phyloP scores from a whole-genome alignment of 2,888 invertebrate species.

The Melitaea athalia region DNA sequence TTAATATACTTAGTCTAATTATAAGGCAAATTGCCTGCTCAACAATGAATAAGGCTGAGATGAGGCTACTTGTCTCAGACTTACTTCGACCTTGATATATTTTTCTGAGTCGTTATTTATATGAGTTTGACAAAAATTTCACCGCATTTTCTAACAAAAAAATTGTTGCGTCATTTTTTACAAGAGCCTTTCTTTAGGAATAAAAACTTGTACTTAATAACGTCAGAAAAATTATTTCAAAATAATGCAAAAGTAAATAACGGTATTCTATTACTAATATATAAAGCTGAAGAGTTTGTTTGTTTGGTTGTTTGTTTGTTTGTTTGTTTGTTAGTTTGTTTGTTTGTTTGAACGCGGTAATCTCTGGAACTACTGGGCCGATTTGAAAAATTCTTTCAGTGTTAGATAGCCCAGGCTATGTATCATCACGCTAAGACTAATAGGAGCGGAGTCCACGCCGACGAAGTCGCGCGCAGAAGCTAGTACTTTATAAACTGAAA shows the following conservation, averaged over 20 bases:
- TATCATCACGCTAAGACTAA: too few relatives aligned
- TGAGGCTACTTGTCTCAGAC: constrained; percentile 37
- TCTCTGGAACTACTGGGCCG: too few relatives aligned
- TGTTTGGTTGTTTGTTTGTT: too few relatives aligned
- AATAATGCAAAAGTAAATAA: not conserved
- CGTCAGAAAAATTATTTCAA: not conserved
- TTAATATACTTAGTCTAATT: constrained; percentile 24
- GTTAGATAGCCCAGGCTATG: too few relatives aligned
- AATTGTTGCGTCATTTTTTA: constrained; percentile 22
- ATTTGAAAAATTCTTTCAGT: too few relatives aligned
- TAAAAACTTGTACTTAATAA: not conserved
- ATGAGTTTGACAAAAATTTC: constrained; percentile 31
- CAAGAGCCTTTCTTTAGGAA: not conserved
- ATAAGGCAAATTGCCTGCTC: constrained; percentile 28
- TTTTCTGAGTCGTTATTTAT: constrained; percentile 40
- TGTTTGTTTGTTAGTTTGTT: too few relatives aligned
- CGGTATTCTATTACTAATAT: too few relatives aligned
- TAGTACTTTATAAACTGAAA: not conserved
- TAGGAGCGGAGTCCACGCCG: too few relatives aligned
- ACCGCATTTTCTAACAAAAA: constrained; percentile 18
- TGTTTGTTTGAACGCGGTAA: too few relatives aligned
- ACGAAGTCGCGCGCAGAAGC: too few relatives aligned
- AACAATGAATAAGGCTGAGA: constrained; percentile 38
- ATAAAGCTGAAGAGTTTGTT: too few relatives aligned
- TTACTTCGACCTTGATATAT: constrained; percentile 40